Conservation (phyloP, 2,797 vertebrate species). For the Hybognathus amarus region DNA sequence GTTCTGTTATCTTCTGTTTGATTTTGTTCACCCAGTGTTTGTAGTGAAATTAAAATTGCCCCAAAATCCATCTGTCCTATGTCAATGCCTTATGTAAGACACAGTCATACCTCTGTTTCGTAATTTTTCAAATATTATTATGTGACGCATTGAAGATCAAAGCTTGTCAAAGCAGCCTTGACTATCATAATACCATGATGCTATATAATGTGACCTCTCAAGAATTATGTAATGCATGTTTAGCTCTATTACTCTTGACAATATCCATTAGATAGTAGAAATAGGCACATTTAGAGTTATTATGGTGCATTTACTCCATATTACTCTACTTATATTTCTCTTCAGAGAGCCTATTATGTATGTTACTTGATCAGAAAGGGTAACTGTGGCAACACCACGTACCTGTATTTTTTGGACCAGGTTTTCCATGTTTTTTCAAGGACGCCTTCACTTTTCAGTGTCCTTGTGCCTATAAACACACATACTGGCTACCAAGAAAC, state of each 20-base stretch:
- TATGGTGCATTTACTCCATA: not conserved
- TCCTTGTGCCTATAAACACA: not conserved
- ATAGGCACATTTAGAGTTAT: not conserved
- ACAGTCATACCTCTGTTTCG: constrained; percentile 21
- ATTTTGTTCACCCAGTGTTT: constrained; percentile 27
- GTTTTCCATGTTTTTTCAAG: not conserved
- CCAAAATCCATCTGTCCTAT: constrained; percentile 31
- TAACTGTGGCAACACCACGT: not conserved
- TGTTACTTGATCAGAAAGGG: not conserved
- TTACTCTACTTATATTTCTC: not conserved
- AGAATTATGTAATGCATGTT: constrained; percentile 8
- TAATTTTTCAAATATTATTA: not conserved
- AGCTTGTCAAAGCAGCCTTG: not conserved
- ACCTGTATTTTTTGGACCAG: not conserved
- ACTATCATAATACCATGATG: not conserved
- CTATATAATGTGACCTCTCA: not conserved
- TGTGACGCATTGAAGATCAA: not conserved
- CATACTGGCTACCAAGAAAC: not conserved
- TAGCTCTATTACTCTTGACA: not conserved
- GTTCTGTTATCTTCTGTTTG: constrained; percentile 9
- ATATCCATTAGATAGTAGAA: not conserved
- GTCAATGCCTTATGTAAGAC: constrained; percentile 32
- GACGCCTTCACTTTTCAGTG: not conserved
- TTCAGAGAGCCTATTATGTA: not conserved
- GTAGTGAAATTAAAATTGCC: constrained; percentile 34